Evolutionary conservation across 2,797 vertebrate species (phyloP), one percentile per base, ranked within the genome.

Genomic region (Rhinogobio ventralis): DNA sequence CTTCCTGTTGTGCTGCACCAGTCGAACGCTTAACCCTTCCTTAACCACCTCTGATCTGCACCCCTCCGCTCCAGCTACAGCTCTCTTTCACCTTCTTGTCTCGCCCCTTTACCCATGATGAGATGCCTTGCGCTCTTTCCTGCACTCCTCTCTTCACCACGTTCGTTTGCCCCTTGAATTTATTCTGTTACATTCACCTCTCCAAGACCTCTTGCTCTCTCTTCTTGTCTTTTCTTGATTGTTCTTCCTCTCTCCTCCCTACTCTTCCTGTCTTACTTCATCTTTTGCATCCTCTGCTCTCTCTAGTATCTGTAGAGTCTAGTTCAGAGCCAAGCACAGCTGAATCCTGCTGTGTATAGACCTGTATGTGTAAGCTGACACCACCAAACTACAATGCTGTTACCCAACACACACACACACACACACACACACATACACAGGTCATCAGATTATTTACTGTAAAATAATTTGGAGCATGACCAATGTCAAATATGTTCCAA

Each of bases 1-100:
- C 90, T 95, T 95, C 95, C 95, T 94, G 94, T 93, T 94, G 94
- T 83, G 91, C 94, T 90, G 93, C 94, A 94, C 92, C 94, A 92
- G 89, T 91, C 90, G 45, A 93, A 90, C 89, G 90, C 91, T 94
- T 96, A 96, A 96, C 95, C 93, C 94, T 84, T 92, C 79, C 7
- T 39, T 86, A 83, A 60, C 91, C 66, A 71, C 67, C 76, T 79
- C 77, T 82, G n/a, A 6, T 87, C 33, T 69, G 75, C 88, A 25
- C 23, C 46, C 10, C 46, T 71, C 49, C 33, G 7, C n/a, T 55
- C 66, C 66, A 62, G 23, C 64, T 51, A 67, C 57, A 79, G 60
- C 84, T 82, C 25, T 71, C 42, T 81, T 60, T 78, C 67, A 62
- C 71, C 33, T 13, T 83, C 64, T 51, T 2, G 0, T 57, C 33